Base-by-base conservation (phyloP, 1,140 invertebrate genomes). In the Drosophila murphyi region DNA sequence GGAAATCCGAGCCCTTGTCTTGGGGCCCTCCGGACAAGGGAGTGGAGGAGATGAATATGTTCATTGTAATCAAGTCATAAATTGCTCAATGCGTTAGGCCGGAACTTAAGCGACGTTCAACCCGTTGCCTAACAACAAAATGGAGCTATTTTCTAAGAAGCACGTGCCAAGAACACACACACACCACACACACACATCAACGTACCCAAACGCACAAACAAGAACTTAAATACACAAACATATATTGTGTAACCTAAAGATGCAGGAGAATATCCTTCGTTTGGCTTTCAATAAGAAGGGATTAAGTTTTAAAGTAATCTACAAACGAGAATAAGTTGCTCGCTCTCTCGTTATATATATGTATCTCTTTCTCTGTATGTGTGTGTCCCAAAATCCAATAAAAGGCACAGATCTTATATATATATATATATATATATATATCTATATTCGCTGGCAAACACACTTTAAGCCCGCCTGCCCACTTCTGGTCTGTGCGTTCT, bases 61-160 rank as follows among this genome's bases (percentile, higher is more conserved):
- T 75, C 72, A 80, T 83, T 83, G 81, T 83, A 86, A 87, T 88
- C 83, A 89, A 89, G 83, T 83, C 85, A 89, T 88, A 87, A 87
- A 87, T 87, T 87, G 76, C 73, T 63, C 80, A 65, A 83, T 78
- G 74, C 83, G 73, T 32, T 69, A 63, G 85, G 80, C 80, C 72
- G 82, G 81, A 73, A 73, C 71, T 73, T 69, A 60, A 73, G 60
- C 64, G 60, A 64, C 64, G 48, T 77, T 82, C 65, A 80, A 80
- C 71, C 64, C 77, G 69, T 80, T 85, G 64, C 69, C 73, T 71
- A 63, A 67, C 81, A 85, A 70, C 50, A 69, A 80, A 85, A 78
- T 69, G 64, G 51, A 51, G 72, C 67, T 61, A 69, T 59, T 64
- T 81, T 57, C 10, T 48, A 63, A 12, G 50, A 72, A 67, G 81